Evolutionary conservation across 2,113 vertebrate species (phyloP).

Genomic region (Buteo buteo): DNA sequence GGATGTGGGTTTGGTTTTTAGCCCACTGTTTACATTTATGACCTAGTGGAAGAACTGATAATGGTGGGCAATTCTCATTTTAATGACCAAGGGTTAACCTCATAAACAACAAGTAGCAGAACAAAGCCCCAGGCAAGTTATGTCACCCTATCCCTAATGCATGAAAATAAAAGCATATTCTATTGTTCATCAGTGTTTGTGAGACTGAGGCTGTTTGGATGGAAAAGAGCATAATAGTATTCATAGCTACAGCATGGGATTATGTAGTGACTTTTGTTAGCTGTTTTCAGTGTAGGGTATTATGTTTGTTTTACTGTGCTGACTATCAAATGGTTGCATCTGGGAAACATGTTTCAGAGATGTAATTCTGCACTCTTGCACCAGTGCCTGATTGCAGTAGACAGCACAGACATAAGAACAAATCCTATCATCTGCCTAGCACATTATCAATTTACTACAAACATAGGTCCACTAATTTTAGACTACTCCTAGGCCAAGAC

Average conservation of each 20-base stretch:
- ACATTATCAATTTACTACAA: not conserved
- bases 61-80: slow-evolving; percentile 16
- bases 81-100: not conserved
- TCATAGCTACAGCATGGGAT: not conserved
- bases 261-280: not conserved
- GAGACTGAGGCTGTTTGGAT: not conserved
- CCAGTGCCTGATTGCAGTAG: not conserved
- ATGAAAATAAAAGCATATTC: slow-evolving; percentile 1
- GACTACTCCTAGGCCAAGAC: not conserved
- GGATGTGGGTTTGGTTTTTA: not conserved
- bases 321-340: not conserved
- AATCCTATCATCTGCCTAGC: not conserved
- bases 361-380: not conserved
- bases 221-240: not conserved
- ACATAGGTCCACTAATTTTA: not conserved
- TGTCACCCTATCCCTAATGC: not conserved
- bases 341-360: not conserved
- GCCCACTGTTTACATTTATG: slow-evolving; percentile 18
- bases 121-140: not conserved
- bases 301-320: not conserved
- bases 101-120: not conserved
- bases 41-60: not conserved
- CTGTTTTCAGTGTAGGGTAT: not conserved
- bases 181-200: not conserved
- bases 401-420: not conserved